These are phyloP conservation scores for Ariolimax columbianus DNA, from an alignment of 2,888 invertebrate species.

Conservation along the genomic window DNA sequence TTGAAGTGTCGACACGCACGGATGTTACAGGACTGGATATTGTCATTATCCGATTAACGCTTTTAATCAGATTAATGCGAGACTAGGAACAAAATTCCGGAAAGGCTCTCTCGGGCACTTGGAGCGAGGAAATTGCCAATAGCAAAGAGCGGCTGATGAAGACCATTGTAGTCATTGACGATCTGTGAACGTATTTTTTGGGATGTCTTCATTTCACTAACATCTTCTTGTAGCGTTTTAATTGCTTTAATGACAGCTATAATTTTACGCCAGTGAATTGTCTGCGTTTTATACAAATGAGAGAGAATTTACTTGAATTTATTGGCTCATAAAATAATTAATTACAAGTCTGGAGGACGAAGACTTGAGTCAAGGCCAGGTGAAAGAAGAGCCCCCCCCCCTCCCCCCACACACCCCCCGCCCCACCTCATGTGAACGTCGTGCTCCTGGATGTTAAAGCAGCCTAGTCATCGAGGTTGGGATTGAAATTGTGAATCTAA, in stretches of 20 bases:
- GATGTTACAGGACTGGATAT: background rate
- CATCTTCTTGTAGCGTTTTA: background rate
- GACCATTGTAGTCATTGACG: background rate
- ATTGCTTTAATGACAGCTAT: background rate
- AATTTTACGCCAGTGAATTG: background rate
- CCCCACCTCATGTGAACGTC: too few relatives aligned
- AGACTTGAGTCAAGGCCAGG: too few relatives aligned
- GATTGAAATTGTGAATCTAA: too few relatives aligned
- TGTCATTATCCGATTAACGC: conserved; percentile 26
- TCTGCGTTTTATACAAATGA: background rate
- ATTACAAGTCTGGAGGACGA: too few relatives aligned
- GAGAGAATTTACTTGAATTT: background rate
- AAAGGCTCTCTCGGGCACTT: background rate
- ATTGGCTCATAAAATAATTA: background rate
- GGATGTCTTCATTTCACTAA: background rate
- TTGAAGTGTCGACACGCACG: conserved; percentile 11
- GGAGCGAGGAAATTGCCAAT: background rate
- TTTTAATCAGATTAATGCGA: conserved; percentile 30
- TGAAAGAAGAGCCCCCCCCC: too few relatives aligned
- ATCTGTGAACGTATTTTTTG: conserved; percentile 1
- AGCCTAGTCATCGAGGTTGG: too few relatives aligned
- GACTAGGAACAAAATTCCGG: background rate
- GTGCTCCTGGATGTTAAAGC: too few relatives aligned
- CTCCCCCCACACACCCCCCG: too few relatives aligned
- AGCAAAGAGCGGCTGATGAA: background rate